Conservation (phyloP, 2,888 invertebrate genomes). For the Diplolepis rosae region DNA sequence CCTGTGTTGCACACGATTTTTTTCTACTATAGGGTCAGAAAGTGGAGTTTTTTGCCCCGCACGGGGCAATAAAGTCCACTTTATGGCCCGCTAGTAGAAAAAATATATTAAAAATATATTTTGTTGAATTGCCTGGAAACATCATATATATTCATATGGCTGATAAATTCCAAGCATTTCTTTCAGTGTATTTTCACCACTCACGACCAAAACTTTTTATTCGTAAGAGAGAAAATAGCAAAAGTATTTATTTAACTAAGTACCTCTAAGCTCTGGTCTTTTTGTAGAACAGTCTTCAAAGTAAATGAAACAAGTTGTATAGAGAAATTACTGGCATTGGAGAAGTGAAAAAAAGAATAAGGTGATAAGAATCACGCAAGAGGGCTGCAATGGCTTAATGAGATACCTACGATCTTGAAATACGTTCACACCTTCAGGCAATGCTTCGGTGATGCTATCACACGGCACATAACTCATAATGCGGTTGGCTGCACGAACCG, state of each 20-base stretch:
- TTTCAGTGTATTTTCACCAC: too few species aligned
- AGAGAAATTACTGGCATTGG: slow-evolving; percentile 21
- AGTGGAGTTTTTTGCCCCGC: too few species aligned
- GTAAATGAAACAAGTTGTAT: slow-evolving; percentile 28
- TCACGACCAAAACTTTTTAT: too few species aligned
- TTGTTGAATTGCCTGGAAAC: too few species aligned
- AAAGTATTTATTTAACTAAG: slow-evolving; percentile 8
- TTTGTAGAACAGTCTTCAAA: slow-evolving; percentile 11
- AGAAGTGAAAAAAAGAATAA: slow-evolving; percentile 27
- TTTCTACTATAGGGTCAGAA: too few species aligned
- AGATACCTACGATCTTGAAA: slow-evolving; percentile 31
- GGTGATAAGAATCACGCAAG: slow-evolving; percentile 30
- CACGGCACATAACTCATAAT: slow-evolving; percentile 35
- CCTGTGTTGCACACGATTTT: too few species aligned
- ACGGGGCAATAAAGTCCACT: too few species aligned
- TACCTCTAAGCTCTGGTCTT: not conserved
- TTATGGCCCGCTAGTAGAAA: too few species aligned
- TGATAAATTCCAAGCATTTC: too few species aligned
- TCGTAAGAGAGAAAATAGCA: too few species aligned
- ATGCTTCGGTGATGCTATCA: slow-evolving; percentile 26
- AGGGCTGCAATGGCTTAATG: slow-evolving; percentile 37
- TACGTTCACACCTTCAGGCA: slow-evolving; percentile 35
- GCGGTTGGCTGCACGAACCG: slow-evolving; percentile 27
- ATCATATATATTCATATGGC: too few species aligned
- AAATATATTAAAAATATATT: too few species aligned